Evolutionary conservation across 1,140 invertebrate genomes (phyloP).

Genomic region (Drosophila lacteicornis): DNA sequence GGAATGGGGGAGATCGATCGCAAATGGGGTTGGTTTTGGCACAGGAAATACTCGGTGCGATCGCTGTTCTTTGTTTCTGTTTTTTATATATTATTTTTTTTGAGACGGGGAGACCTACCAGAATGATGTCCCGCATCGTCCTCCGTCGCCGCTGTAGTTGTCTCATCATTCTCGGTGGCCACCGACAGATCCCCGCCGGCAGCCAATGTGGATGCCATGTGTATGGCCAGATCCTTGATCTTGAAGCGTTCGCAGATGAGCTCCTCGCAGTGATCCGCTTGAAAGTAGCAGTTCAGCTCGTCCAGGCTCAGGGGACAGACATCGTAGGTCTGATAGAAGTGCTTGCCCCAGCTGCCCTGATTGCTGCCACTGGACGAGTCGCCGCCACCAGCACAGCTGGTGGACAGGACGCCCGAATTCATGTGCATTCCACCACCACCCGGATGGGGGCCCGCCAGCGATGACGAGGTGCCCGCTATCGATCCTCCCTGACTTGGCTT

Average conservation of each 20-base stretch:
- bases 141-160: slow-evolving; percentile 47
- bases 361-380: slow-evolving; percentile 67
- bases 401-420: slow-evolving; percentile 20
- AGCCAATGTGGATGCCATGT: slow-evolving; percentile 33
- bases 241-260: slow-evolving; percentile 82
- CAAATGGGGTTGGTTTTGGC: slow-evolving; percentile 32
- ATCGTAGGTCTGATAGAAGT: slow-evolving; percentile 76
- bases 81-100: neutral
- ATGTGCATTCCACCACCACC: slow-evolving; percentile 51
- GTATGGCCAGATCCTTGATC: slow-evolving; percentile 68
- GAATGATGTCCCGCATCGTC: slow-evolving; percentile 85
- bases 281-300: slow-evolving; percentile 76
- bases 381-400: slow-evolving; percentile 66
- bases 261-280: slow-evolving; percentile 78
- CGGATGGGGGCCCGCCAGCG: slow-evolving; percentile 42
- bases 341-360: slow-evolving; percentile 86
- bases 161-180: slow-evolving; percentile 16
- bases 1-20: slow-evolving; percentile 5
- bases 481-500: slow-evolving; percentile 83
- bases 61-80: neutral
- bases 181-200: slow-evolving; percentile 28
- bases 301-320: slow-evolving; percentile 76
- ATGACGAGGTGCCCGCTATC: neutral
- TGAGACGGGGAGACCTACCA: slow-evolving; percentile 58
- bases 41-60: slow-evolving; percentile 26